Conservation (phyloP, 2,797 vertebrate genomes). For the Cheirogaleus major region DNA sequence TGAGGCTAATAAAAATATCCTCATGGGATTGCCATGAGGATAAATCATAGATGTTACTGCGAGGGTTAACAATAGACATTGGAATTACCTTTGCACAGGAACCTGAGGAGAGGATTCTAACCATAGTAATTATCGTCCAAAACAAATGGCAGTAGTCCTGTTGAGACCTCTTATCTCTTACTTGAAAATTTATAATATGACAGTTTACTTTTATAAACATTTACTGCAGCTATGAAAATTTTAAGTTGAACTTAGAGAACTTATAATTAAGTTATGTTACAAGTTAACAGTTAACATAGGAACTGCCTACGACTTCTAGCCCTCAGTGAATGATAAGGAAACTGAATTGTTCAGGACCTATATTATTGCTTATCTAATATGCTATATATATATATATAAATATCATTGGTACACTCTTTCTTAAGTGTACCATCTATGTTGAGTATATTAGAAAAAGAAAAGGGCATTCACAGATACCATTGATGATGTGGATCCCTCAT, state of each 20-base stretch:
- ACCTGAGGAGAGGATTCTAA: neutral
- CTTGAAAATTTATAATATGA: neutral
- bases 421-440: neutral
- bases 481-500: neutral
- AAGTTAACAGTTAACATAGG: neutral
- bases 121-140: neutral
- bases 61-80: neutral
- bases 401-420: neutral
- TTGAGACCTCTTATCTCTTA: neutral
- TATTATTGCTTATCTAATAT: neutral
- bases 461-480: neutral
- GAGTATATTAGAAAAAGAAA: neutral
- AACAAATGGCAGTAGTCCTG: neutral
- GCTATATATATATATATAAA: neutral
- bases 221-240: neutral
- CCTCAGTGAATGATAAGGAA: neutral
- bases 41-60: neutral
- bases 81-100: neutral
- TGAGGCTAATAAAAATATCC: neutral
- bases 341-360: neutral
- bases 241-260: neutral
- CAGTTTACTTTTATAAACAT: neutral
- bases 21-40: neutral
- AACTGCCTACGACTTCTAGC: neutral
- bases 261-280: neutral